Evolutionary conservation across 2,888 invertebrate species (phyloP), one percentile per base, ranked within the genome.

Genomic region (Toxonevra muliebris): DNA sequence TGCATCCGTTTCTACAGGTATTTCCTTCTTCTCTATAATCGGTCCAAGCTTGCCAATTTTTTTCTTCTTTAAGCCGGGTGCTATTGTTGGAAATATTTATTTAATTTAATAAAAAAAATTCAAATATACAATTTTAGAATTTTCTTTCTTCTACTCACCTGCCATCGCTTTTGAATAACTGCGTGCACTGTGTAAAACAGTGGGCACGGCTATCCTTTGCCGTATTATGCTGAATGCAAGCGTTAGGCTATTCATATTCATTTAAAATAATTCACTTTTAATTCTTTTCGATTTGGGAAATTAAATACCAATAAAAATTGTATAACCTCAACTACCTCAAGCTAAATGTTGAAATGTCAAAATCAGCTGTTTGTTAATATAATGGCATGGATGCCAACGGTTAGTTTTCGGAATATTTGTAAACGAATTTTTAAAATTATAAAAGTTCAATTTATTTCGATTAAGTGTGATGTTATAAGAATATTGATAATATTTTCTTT

Each of bases 1-100:
- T 0, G 92, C 88, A 85, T 97, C 96, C 0, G 90, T 93, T 87
- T 96, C 97, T 1, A 96, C 96, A 0, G 94, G 93, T 69, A 95
- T 82, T 43, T 89, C 86, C 77, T 88, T 90, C 83, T 93, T 93
- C 79, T 94, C 91, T 77, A 90, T 87, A 11, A 88, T 78, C 2
- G 88, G 87, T 0, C 90, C 89, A 2, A 88, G 75, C 83, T 91
- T 91, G 12, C 89, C 89, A 0, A 85, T 78, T 79, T 90, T 90
- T 81, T 90, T 90, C 78, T 87, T 87, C 76, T 91, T 91, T 42
- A 69, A 68, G 11, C 70, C 76, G 67, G 57, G 61, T 8, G 69
- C 68, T 12, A 57, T 55, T 65, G 20, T 13, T 53, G 4, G 2
- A 48, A 48, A 48, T 9, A n/a, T 15, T 48, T 48, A n/a, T 8